Evolutionary conservation across 2,888 invertebrate species (phyloP).

Genomic region (Aporophyla nigra): DNA sequence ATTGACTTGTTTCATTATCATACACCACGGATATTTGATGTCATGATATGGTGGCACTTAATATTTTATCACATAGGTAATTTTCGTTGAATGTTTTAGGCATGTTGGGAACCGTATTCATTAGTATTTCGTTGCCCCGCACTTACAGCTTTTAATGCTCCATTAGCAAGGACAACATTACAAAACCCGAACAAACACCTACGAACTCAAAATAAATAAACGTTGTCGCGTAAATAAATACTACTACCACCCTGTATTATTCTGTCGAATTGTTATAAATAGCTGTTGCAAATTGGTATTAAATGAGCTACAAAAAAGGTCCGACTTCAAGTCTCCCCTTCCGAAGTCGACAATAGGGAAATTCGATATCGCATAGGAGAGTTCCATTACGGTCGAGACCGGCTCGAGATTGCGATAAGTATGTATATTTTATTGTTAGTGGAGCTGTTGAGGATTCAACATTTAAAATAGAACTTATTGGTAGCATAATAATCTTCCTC

Average conservation of each 20-base stretch:
- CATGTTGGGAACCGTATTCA: conserved; percentile 37
- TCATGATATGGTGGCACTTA: conserved; percentile 55
- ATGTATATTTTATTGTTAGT: conserved; percentile 74
- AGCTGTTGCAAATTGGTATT: conserved; percentile 81
- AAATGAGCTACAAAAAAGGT: conserved; percentile 80
- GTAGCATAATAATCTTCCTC: too few relatives aligned
- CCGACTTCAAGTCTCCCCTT: conserved; percentile 69
- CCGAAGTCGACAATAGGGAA: conserved; percentile 74
- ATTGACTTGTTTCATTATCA: conserved; percentile 69
- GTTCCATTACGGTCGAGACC: conserved; percentile 71
- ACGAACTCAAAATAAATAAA: conserved; percentile 46
- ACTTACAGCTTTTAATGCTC: conserved; percentile 10
- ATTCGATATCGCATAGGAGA: conserved; percentile 72
- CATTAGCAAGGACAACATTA: conserved; percentile 43
- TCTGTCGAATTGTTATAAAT: conserved; percentile 76
- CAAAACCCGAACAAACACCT: conserved; percentile 7
- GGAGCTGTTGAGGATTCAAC: conserved; percentile 36
- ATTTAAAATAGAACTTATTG: too few relatives aligned
- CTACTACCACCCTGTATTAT: conserved; percentile 66
- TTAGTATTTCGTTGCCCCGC: conserved; percentile 20
- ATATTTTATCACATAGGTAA: conserved; percentile 48
- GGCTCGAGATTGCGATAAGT: conserved; percentile 70
- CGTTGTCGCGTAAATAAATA: conserved; percentile 56
- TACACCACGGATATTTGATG: conserved; percentile 61
- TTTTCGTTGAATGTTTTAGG: conserved; percentile 7